Evolutionary conservation across 2,888 invertebrate genomes (phyloP).

Genomic region (Gari tellinella): DNA sequence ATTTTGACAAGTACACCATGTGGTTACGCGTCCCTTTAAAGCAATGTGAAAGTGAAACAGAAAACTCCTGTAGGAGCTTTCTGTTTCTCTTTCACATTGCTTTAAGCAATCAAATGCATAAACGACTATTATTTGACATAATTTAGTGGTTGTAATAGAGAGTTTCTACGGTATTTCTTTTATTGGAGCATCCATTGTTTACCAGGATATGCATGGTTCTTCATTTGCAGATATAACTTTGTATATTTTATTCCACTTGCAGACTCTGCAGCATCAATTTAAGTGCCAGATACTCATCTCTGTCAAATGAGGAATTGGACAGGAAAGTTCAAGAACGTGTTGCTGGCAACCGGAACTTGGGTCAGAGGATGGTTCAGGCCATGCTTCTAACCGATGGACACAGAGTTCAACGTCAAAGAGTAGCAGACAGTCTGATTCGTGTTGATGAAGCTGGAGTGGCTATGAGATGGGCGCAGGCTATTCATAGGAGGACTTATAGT

Average conservation of each 20-base stretch:
- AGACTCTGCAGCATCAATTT: conserved; percentile 1
- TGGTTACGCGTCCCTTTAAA: too few relatives aligned
- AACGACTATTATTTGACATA: too few relatives aligned
- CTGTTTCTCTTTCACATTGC: too few relatives aligned
- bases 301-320: conserved; percentile 3
- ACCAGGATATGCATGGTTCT: not conserved
- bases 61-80: too few relatives aligned
- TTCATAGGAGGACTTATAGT: conserved; percentile 5
- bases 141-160: too few relatives aligned
- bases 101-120: too few relatives aligned
- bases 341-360: not conserved
- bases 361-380: conserved; percentile 9
- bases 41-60: too few relatives aligned
- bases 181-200: not conserved
- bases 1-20: too few relatives aligned
- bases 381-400: not conserved
- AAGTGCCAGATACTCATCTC: not conserved
- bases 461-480: not conserved
- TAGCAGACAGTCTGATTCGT: conserved; percentile 1
- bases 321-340: not conserved
- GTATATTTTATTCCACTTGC: not conserved
- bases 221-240: too few relatives aligned
- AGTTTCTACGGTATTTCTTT: too few relatives aligned
- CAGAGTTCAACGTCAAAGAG: conserved; percentile 4
- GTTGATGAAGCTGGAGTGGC: conserved; percentile 12